Evolutionary conservation across 2,888 invertebrate genomes (phyloP), one percentile per base, ranked within the genome.

Genomic region (Leptinotarsa peninsularis): DNA sequence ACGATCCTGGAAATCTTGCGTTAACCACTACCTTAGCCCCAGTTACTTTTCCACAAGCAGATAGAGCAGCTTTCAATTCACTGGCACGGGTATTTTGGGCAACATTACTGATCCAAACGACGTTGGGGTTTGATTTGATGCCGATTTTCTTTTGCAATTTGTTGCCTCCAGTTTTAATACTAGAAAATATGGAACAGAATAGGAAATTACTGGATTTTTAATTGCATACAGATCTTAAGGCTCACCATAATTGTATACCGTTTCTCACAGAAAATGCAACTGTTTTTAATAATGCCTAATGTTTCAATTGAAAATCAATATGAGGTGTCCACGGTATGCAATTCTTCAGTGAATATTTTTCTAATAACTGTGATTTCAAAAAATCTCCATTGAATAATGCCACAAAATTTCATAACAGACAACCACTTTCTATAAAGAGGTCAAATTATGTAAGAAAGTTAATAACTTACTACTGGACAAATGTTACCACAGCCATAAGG

Each of bases 21-120:
- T 98, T 98, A 0, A 98, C 98, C 4, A 99, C 98, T 43, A 99
- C 96, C 90, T 98, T 98, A 0, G 98, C 98, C 76, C 97, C 97
- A 83, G 96, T 93, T 66, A 97, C 97, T 92, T 97, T 98, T 84
- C 98, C 98, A 90, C 95, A 94, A 86, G 95, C 95, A 73, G 96
- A 96, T 87, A 98, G 95, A 50, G 97, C 92, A 72, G 96, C 94
- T 89, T 98, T 98, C 83, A 99, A 90, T 88, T 98, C 98, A 79
- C 97, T 96, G 74, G 98, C 98, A 74, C 97, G 92, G 17, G 98
- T 98, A 76, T 94, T 92, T 10, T 96, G 94, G 0, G 98, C 95
- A 80, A 99, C 90, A 21, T 98, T 97, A 85, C 97, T 97, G 82
- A 98, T 96, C 98, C 98, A 98, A 67, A 98, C 90, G 88, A 98